Evolutionary conservation across 2,888 invertebrate species (phyloP).

Genomic region (Tineola bisselliella): DNA sequence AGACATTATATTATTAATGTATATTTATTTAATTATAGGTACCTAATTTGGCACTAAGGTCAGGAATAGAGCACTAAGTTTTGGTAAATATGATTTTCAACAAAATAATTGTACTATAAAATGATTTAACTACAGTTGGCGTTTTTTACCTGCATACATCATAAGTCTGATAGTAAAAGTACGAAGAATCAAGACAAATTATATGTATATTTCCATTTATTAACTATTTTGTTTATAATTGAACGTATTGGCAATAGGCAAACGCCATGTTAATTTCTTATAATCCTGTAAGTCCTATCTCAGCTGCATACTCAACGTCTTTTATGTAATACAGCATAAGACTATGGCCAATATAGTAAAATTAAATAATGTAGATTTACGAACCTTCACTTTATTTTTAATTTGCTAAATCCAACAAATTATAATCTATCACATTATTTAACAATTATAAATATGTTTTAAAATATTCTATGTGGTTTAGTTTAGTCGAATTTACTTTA

Average conservation of each 20-base stretch:
- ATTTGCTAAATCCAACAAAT: neutral
- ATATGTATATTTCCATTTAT: neutral
- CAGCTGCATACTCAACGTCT: neutral
- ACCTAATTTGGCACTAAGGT: slow-evolving; percentile 60
- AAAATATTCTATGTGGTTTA: neutral
- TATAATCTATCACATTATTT: neutral
- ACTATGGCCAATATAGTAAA: slow-evolving; percentile 18
- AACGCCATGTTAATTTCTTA: neutral
- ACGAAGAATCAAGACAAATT: neutral
- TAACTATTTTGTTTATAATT: neutral
- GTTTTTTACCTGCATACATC: slow-evolving; percentile 8
- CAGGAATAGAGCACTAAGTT: neutral
- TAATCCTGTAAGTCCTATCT: neutral
- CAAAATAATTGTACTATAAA: neutral
- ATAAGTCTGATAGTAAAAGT: slow-evolving; percentile 1
- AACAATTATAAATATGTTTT: neutral
- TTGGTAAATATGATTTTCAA: neutral
- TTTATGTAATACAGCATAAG: slow-evolving; percentile 13
- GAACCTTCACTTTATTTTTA: neutral
- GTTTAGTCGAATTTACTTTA: neutral
- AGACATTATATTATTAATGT: neutral
- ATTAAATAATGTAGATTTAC: slow-evolving; percentile 16
- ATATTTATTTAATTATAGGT: slow-evolving; percentile 24
- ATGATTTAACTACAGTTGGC: neutral
- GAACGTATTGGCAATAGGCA: neutral